Conservation (phyloP, 2,797 vertebrate genomes). For the Syndactyla subalaris region DNA sequence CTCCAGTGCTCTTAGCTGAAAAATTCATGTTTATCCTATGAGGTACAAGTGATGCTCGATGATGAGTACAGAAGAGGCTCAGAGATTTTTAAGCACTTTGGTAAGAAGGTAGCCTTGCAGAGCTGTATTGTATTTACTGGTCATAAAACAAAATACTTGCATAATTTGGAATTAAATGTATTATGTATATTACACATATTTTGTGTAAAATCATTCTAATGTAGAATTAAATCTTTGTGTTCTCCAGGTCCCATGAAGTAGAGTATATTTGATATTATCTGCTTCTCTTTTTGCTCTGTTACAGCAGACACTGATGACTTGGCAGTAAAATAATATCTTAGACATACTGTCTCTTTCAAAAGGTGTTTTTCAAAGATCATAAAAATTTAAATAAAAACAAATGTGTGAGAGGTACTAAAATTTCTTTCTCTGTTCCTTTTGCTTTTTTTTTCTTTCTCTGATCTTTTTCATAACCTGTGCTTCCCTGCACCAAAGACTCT, state of each 20-base stretch:
- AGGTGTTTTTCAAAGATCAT: background rate
- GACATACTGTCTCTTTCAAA: background rate
- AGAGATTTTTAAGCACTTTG: background rate
- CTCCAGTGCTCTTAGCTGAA: background rate
- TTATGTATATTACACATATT: background rate
- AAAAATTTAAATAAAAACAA: slow-evolving; percentile 12
- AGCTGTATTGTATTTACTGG: background rate
- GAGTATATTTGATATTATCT: background rate
- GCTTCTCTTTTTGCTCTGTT: background rate
- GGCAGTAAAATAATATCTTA: background rate
- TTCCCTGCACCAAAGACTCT: background rate
- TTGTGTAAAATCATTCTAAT: background rate
- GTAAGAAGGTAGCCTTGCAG: background rate
- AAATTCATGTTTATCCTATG: background rate
- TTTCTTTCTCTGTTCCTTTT: background rate
- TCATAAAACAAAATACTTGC: background rate
- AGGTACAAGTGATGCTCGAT: background rate
- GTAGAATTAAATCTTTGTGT: background rate
- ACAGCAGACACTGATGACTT: background rate
- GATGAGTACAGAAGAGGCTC: background rate
- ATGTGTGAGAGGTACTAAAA: background rate
- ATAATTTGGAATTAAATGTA: background rate
- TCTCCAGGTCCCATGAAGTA: background rate
- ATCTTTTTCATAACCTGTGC: background rate
- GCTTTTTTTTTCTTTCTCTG: background rate